Evolutionary conservation across 2,113 vertebrate species (phyloP).

Genomic region (Pollimyrus isidori): DNA sequence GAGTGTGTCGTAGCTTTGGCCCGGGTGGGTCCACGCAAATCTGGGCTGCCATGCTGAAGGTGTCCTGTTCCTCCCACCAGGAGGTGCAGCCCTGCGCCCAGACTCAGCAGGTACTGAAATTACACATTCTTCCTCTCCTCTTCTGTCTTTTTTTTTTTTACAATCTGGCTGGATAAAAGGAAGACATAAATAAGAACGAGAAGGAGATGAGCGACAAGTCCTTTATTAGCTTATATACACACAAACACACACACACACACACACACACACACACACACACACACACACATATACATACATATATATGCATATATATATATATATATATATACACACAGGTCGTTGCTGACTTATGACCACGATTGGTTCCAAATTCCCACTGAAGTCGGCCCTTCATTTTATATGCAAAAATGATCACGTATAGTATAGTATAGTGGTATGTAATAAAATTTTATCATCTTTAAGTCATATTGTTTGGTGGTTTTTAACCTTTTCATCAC

Average conservation of each 20-base stretch:
- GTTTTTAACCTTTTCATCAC: background rate
- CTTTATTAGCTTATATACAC: background rate
- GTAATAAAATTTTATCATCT: background rate
- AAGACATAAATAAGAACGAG: background rate
- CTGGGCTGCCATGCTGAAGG: background rate
- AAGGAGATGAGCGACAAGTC: background rate
- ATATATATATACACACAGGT: background rate
- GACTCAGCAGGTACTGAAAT: background rate
- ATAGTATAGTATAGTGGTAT: background rate
- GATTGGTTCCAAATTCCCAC: too few species aligned
- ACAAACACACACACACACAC: background rate
- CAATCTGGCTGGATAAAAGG: background rate
- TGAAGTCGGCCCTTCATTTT: background rate
- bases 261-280: too few species aligned
- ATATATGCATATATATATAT: too few species aligned
- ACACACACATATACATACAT: background rate
- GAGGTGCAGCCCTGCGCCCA: background rate
- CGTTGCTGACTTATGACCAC: too few species aligned
- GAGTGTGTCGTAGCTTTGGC: slow-evolving; percentile 30
- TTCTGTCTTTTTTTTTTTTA: background rate
- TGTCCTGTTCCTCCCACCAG: background rate
- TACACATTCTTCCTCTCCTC: background rate
- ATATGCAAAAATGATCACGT: background rate
- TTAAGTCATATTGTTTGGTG: background rate
- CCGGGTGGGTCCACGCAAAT: slow-evolving; percentile 8